A percentile compares a stretch with the other conserved stretches of the same genome.
These are phyloP conservation scores for Aphidoletes aphidimyza DNA, from an alignment of 2,888 invertebrate species.

Conservation along the genomic window DNA sequence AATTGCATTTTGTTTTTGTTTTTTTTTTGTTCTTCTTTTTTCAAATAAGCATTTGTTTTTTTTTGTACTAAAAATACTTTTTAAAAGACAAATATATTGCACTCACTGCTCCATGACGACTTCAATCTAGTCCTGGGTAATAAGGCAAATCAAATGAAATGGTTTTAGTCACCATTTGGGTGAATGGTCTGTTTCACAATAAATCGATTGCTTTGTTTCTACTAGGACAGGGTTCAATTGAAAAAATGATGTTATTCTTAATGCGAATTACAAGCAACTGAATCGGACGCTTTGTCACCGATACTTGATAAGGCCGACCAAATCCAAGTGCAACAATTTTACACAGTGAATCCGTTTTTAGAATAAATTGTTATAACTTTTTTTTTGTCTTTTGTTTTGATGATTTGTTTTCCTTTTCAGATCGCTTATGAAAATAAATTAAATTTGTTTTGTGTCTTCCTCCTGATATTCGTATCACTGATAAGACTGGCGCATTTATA, in stretches of 20 bases:
- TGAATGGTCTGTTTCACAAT: background rate
- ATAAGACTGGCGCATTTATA: background rate
- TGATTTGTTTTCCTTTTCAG: background rate
- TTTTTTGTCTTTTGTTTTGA: background rate
- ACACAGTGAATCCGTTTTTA: conserved; percentile 6
- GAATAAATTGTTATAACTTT: background rate
- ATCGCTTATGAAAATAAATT: background rate
- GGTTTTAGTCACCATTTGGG: background rate
- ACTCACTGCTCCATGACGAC: conserved; percentile 23
- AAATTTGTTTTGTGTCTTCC: background rate
- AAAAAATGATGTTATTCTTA: background rate
- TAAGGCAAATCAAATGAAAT: background rate
- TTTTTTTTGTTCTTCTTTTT: background rate
- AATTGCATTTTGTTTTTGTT: background rate
- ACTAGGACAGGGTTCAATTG: background rate
- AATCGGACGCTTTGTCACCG: background rate
- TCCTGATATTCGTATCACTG: conserved; percentile 10
- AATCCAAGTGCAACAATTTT: background rate
- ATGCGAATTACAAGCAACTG: background rate
- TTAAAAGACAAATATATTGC: no score
- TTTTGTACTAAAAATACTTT: background rate
- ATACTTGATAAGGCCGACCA: background rate
- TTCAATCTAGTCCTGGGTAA: background rate
- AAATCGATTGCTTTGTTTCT: background rate
- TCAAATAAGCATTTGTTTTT: no score